These are phyloP conservation scores for Solenopsis fugax DNA, from an alignment of 1,140 invertebrate genomes.

Conservation along the genomic window DNA sequence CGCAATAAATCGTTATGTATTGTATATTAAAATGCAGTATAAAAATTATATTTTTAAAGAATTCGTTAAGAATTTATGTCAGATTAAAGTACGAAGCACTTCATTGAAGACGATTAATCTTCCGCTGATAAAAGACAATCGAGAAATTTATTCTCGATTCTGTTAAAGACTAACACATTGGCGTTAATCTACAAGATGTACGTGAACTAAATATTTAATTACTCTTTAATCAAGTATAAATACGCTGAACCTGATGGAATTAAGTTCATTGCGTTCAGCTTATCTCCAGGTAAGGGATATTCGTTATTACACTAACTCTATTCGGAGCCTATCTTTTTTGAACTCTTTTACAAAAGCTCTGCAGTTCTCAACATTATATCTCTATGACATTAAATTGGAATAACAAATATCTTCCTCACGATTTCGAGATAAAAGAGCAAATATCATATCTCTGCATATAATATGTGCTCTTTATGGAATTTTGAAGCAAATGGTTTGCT, in stretches of 20 bases:
- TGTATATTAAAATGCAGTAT: neutral
- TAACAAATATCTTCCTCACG: conserved; percentile 34
- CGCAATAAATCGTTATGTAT: neutral
- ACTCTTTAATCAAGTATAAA: conserved; percentile 65
- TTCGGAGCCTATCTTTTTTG: neutral
- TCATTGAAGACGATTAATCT: conserved; percentile 64
- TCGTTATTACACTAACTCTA: neutral
- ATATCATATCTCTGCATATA: conserved; percentile 16
- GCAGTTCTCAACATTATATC: neutral
- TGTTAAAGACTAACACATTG: conserved; percentile 53
- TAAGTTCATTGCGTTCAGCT: conserved; percentile 12
- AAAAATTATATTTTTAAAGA: neutral
- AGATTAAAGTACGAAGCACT: neutral
- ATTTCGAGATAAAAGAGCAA: conserved; percentile 34
- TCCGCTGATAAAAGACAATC: neutral
- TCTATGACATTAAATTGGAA: conserved; percentile 21
- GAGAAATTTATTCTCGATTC: conserved; percentile 58
- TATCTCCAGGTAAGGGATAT: conserved; percentile 41
- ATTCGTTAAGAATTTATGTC: neutral
- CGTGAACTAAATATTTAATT: conserved; percentile 78
- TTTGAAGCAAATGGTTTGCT: neutral
- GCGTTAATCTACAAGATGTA: conserved; percentile 46
- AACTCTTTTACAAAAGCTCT: neutral
- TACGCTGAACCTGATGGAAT: neutral
- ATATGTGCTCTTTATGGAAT: neutral